These are phyloP conservation scores for Maniola hyperantus DNA, from an alignment of 2,888 invertebrate genomes.

Conservation along the genomic window DNA sequence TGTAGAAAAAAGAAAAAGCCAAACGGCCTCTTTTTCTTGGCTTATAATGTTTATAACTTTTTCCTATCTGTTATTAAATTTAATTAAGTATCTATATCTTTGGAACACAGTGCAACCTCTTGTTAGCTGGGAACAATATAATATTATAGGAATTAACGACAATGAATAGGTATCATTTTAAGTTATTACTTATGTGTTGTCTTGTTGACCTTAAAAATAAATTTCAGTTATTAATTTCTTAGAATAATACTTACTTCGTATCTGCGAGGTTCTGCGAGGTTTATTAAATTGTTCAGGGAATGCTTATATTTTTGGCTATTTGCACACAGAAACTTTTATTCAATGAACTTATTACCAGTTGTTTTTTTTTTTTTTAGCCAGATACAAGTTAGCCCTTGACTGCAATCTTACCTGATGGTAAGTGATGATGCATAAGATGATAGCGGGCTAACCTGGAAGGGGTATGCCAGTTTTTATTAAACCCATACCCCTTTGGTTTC, in stretches of 20 bases:
- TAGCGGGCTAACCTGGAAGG: no score
- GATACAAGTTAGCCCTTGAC: no score
- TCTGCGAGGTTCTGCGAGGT: neutral
- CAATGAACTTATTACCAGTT: no score
- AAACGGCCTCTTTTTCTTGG: no score
- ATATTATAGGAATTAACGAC: neutral
- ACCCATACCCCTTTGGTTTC: no score
- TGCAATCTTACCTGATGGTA: no score
- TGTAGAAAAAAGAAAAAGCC: neutral
- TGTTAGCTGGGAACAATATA: neutral
- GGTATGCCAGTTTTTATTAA: no score
- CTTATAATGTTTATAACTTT: neutral
- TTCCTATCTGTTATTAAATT: neutral
- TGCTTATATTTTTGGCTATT: no score
- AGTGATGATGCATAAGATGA: no score
- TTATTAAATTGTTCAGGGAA: neutral
- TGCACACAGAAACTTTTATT: no score
- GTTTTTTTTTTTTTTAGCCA: no score
- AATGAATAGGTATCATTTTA: neutral
- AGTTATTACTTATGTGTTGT: constrained; percentile 1
- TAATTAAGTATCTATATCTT: neutral
- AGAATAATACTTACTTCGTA: neutral
- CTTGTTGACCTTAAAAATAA: constrained; percentile 3
- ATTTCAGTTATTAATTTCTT: neutral
- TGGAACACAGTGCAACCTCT: neutral